Conservation (phyloP, 2,113 vertebrate species). For the Trematomus loennbergii region DNA sequence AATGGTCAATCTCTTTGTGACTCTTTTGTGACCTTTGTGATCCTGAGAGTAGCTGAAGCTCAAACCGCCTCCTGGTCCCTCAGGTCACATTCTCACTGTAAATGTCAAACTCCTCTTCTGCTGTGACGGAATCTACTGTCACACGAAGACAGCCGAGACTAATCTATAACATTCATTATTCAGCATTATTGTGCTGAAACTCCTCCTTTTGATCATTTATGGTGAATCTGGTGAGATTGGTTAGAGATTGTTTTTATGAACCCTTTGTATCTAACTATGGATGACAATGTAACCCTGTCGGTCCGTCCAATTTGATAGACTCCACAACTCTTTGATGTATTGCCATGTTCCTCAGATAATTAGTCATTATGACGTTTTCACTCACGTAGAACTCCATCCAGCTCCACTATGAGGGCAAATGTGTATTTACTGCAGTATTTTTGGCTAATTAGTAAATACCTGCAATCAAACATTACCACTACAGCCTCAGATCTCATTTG, state of each 20-base stretch:
- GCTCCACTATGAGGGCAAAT: neutral
- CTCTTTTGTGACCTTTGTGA: constrained; percentile 25
- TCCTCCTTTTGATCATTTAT: neutral
- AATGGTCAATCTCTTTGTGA: neutral
- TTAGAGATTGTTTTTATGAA: neutral
- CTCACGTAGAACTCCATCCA: neutral
- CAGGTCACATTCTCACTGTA: constrained; percentile 5
- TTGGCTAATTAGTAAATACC: no score
- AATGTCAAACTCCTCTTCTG: constrained; percentile 4
- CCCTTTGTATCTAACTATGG: neutral
- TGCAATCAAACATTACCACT: no score
- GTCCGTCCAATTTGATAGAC: neutral
- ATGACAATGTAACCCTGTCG: neutral
- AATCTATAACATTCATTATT: neutral
- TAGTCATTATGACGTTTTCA: neutral
- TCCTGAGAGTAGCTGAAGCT: constrained; percentile 20
- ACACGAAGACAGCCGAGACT: neutral
- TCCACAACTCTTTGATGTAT: neutral
- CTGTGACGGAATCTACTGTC: neutral
- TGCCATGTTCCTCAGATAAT: neutral
- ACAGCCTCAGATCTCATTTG: neutral
- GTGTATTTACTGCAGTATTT: no score
- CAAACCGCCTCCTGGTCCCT: neutral
- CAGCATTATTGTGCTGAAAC: neutral
- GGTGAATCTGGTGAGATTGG: neutral